phyloP scores from a whole-genome alignment of 1,140 invertebrate genomes.

The Myzus persicae region DNA sequence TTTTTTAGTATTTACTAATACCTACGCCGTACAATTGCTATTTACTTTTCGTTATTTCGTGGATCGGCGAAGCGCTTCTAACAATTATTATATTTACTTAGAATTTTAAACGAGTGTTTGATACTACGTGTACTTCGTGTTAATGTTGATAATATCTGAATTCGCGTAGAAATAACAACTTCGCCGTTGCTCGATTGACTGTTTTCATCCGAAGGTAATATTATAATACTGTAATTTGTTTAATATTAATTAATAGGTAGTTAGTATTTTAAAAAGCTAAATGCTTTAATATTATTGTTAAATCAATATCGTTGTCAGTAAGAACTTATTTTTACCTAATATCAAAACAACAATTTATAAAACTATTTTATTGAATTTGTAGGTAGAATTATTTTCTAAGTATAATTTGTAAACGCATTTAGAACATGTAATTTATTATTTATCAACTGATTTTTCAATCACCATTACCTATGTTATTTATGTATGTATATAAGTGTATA shows the following conservation, averaged over 20 bases:
- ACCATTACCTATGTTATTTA: no score
- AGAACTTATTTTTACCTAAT: neutral
- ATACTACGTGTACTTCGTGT: neutral
- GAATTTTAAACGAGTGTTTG: neutral
- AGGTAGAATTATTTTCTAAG: neutral
- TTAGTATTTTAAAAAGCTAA: neutral
- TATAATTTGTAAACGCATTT: neutral
- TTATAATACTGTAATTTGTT: neutral
- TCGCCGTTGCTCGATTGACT: no score
- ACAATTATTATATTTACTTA: neutral
- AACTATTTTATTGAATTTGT: neutral
- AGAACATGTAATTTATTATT: neutral
- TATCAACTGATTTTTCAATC: no score
- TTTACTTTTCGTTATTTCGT: neutral
- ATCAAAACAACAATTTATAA: neutral
- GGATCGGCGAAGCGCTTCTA: neutral
- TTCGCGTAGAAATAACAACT: neutral
- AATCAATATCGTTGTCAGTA: neutral
- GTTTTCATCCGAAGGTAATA: neutral
- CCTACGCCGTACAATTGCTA: neutral
- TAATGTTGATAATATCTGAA: neutral
- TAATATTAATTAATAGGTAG: neutral
- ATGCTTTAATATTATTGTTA: neutral
- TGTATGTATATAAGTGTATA: no score
- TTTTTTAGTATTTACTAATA: no score